Base-by-base conservation (phyloP, 1,140 invertebrate species). In the Meloidogyne exigua region DNA sequence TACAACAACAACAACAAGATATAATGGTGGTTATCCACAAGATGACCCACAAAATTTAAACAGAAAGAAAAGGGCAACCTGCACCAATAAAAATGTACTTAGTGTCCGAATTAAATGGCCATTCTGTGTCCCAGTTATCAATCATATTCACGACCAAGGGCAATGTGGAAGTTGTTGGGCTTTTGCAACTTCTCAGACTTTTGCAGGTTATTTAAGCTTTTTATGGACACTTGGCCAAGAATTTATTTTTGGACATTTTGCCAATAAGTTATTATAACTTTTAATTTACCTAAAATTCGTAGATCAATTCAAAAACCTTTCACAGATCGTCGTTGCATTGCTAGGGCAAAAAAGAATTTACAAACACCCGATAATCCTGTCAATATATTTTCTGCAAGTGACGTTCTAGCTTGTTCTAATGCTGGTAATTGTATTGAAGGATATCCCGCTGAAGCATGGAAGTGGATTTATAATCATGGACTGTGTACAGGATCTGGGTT, bases 161-260 rank as follows among this genome's bases (percentile, higher is more conserved):
- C 25, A 21, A 10, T 71, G 68, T 32, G 39, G 39, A 25, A 62
- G 42, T 18, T 71, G 68, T 13, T 71, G 68, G 68, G 68, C 68
- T n/a, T 32, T 71, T 7, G 28, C 68, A 18, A 71, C 68, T 25
- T 44, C 68, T n/a, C 36, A 39, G 9, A 10, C 9, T 39, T 4
- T 39, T 39, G 36, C 36, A 39, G 36, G 36, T 39, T 39, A 10
- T 39, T 39, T 39, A 39, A 39, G 9, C 4, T 39, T 32, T 32
- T 32, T 32, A 32, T 32, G 28, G 28, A 32, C n/a, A n/a, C n/a
- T n/a, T n/a, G n/a, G n/a, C n/a, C n/a, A n/a, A n/a, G n/a, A n/a
- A n/a, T n/a, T n/a, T n/a, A n/a, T n/a, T 32, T 32, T 32, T 32
- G 28, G 28, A 32, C 28, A 32, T 32, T 32, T 32, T 32, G 28